Evolutionary conservation across 2,797 vertebrate species (phyloP).

Genomic region (Telmatherina bonti): DNA sequence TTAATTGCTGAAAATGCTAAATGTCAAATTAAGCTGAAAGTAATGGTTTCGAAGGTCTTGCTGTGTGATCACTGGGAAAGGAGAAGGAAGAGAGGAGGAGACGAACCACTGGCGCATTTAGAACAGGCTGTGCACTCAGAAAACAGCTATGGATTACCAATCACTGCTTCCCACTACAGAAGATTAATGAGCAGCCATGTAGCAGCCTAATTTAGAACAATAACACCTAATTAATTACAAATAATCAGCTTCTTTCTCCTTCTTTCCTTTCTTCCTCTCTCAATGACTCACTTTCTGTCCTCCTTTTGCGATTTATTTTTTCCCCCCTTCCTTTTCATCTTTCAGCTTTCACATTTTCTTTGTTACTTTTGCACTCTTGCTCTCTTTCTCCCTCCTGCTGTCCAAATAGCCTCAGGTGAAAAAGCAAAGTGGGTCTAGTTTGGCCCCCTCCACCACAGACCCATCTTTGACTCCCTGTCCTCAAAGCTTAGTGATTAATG

Average conservation of each 20-base stretch:
- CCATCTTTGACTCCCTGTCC: constrained; percentile 86
- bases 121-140: constrained; percentile 84
- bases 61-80: constrained; percentile 80
- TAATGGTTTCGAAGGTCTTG: constrained; percentile 82
- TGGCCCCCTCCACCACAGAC: constrained; percentile 31
- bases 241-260: constrained; percentile 90
- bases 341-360: constrained; percentile 46
- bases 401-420: constrained; percentile 80
- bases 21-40: constrained; percentile 88
- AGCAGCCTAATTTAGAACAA: constrained; percentile 97
- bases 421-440: constrained; percentile 73
- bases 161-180: constrained; percentile 86
- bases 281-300: constrained; percentile 57
- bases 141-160: constrained; percentile 95
- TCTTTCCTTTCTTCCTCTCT: constrained; percentile 62
- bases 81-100: constrained; percentile 59
- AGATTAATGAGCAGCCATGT: constrained; percentile 96
- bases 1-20: constrained; percentile 86
- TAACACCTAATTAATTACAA: constrained; percentile 98
- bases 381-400: constrained; percentile 29
- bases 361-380: constrained; percentile 36
- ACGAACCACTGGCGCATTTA: constrained; percentile 81
- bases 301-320: constrained; percentile 38
- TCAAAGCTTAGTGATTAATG: constrained; percentile 83
- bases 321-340: constrained; percentile 52